Evolutionary conservation across 2,113 vertebrate genomes (phyloP).

Genomic region (Columba janthina): DNA sequence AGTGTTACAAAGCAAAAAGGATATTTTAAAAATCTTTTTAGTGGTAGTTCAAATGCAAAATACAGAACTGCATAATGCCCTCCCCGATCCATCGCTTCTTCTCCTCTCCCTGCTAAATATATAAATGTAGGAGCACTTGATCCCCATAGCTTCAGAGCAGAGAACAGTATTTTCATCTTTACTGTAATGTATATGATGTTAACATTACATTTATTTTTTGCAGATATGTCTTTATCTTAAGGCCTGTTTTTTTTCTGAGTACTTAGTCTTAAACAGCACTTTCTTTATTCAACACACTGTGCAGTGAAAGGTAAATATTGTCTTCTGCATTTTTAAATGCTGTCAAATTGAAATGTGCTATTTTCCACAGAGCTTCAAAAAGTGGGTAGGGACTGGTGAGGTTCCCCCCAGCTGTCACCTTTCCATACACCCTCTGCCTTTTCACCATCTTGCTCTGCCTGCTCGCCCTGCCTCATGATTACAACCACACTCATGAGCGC

Average conservation of each 20-base stretch:
- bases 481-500: background rate
- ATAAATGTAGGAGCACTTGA: background rate
- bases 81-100: background rate
- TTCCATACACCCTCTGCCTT: background rate
- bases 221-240: background rate
- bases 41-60: background rate
- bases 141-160: background rate
- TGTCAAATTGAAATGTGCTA: background rate
- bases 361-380: background rate
- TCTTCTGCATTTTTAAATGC: background rate
- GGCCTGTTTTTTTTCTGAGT: background rate
- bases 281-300: background rate
- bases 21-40: background rate
- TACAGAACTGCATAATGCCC: background rate
- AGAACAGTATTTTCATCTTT: background rate
- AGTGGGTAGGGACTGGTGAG: fast-evolving
- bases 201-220: background rate
- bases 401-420: background rate
- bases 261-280: background rate
- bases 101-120: background rate
- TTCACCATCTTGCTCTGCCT: background rate
- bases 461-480: background rate
- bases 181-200: background rate
- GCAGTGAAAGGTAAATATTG: background rate
- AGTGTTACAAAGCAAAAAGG: background rate